Base-by-base conservation (phyloP, 2,113 vertebrate genomes). In the Cyanistes caeruleus region DNA sequence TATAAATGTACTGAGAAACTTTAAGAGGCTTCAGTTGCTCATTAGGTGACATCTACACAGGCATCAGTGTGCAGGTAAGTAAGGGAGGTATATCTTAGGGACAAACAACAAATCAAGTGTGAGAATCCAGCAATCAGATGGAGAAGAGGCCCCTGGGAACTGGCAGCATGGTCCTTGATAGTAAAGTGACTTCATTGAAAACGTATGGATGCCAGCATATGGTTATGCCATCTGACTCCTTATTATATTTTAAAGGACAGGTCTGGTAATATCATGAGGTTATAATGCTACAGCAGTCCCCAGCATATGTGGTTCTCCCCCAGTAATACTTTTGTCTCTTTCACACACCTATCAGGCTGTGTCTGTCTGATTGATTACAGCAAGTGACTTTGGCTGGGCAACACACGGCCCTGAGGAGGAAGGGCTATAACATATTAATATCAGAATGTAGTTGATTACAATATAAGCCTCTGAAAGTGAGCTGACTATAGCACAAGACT, bases 371-470 rank as follows among this genome's bases (percentile, higher is more conserved):
- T 90, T 96, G 97, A 97, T 85, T 78, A 91, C 30, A 90, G 64
- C 96, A 97, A 96, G 76, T 97, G 96, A 96, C 91, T 91, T 73
- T 58, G 82, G 23, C 52, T 84, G 60, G 22, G 46, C 68, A 90
- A 48, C 78, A 51, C 24, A 64, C 14, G 67, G 76, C 64, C 72
- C 89, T 20, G 60, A 88, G 78, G 55, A 92, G 78, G 77, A 70
- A 84, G 63, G 69, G 64, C 76, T 89, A 55, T 60, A 93, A 58
- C 53, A 92, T 92, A 91, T 94, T 96, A 95, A 53, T 75, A 81
- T 90, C 89, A 97, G 89, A 91, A 96, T 91, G 94, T 48, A 84
- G 95, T 18, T 95, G 76, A 96, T 95, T 94, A 92, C 60, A 79
- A 52, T 70, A 41, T 95, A 86, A 96, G 96, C 92, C 1, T 0